Percentiles rank a stretch among this genome's conserved stretches.
Conservation (phyloP, 2,113 vertebrate species). For the Petrocephalus microphthalmus region DNA sequence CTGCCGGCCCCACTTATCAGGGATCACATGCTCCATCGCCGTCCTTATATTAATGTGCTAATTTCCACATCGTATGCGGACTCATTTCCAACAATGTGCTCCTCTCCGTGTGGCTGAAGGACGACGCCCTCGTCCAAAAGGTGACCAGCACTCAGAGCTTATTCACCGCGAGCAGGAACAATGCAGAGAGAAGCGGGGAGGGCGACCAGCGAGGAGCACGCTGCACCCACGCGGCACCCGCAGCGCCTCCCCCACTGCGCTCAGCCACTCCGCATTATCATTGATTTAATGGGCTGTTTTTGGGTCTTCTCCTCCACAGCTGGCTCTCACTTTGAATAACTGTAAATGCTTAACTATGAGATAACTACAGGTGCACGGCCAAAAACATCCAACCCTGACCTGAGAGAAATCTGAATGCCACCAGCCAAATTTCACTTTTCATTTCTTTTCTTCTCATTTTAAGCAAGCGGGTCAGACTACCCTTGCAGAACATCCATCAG, state of each 20-base stretch:
- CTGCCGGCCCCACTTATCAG: not conserved
- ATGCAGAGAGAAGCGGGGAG: not conserved
- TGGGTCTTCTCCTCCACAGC: not conserved
- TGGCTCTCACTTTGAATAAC: not conserved
- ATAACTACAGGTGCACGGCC: not conserved
- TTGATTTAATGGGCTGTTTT: constrained; percentile 6
- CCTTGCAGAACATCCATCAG: not conserved
- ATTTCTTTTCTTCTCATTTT: not conserved
- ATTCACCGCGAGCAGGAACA: not conserved
- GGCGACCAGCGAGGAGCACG: not conserved
- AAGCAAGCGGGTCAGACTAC: not conserved
- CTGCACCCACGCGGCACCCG: not conserved
- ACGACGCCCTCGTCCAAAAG: not conserved
- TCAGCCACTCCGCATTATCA: not conserved
- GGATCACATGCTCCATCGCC: not conserved
- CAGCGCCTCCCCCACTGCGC: not conserved
- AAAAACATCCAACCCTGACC: not conserved
- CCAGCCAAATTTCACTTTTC: not conserved
- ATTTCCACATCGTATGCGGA: not conserved
- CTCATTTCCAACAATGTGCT: not conserved
- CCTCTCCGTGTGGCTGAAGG: not conserved
- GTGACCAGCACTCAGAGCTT: not conserved
- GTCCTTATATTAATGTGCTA: not conserved
- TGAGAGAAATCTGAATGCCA: not conserved
- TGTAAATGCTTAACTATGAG: not conserved